Evolutionary conservation across 2,113 vertebrate species (phyloP), one percentile per base, ranked within the genome.

Genomic region (Cyanocitta stelleri): DNA sequence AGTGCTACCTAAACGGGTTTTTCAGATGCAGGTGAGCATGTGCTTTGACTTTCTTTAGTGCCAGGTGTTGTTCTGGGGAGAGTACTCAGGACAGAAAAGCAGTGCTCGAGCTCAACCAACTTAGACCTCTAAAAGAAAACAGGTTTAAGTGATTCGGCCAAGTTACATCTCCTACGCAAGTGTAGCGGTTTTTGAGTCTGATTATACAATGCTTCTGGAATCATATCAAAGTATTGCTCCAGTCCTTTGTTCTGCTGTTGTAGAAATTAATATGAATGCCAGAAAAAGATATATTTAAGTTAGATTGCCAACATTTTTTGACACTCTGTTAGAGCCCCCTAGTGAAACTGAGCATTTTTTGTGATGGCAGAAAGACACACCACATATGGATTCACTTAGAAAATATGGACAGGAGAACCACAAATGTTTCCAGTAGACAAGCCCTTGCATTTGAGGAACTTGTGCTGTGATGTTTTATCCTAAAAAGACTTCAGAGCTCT

Each of bases 371-470:
- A 63, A 89, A 87, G 62, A 67, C 39, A n/a, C 6, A 35, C 54
- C 55, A 80, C 89, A 73, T 90, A 80, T 74, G 95, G 74, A 85
- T 87, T 85, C 71, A 94, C 35, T 94, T 93, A 93, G 19, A 73
- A 85, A 79, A 69, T 35, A n/a, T 11, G 78, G 52, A 85, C 3
- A 2, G 46, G 41, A 94, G 81, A 93, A 87, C 74, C 71, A 66
- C 85, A 85, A 89, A 39, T 10, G 7, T 89, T 95, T 96, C 87
- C 89, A 93, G 58, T 54, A 87, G 94, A 76, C 54, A 85, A 64
- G 37, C 49, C 46, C 14, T 76, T 84, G 93, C 76, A 76, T 91
- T 94, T 95, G 76, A 94, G 77, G 93, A 94, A 93, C 63, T 74
- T 59, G 27, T 44, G 32, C 35, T 88, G 92, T 94, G 35, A 76